Evolutionary conservation across 1,140 invertebrate species (phyloP).

Genomic region (Myzus persicae): DNA sequence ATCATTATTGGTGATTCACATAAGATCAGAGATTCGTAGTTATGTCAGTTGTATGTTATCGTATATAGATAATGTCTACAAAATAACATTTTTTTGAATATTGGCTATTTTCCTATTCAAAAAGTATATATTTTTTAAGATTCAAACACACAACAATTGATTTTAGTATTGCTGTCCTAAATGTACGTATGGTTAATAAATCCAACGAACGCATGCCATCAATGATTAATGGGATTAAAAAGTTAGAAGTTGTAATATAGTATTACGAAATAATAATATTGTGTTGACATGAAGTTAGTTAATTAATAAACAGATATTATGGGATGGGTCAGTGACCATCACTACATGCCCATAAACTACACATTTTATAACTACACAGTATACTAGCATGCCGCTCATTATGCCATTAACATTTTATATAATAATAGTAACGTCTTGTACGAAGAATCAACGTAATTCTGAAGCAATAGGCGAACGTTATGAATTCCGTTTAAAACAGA

Average conservation of each 20-base stretch:
- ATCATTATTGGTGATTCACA: neutral
- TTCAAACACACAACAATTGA: neutral
- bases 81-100: too few relatives aligned
- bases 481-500: neutral
- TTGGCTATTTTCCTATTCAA: too few relatives aligned
- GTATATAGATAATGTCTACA: too few relatives aligned
- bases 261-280: neutral
- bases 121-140: too few relatives aligned
- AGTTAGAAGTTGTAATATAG: neutral
- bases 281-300: neutral
- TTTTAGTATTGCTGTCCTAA: neutral
- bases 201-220: too few relatives aligned
- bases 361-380: neutral
- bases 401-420: conserved; percentile 3
- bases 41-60: too few relatives aligned
- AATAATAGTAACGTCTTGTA: neutral
- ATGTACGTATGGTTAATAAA: neutral
- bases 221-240: neutral
- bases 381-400: neutral
- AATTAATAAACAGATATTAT: neutral
- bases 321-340: neutral
- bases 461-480: neutral
- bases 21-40: neutral
- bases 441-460: neutral
- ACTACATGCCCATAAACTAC: neutral